Base-by-base conservation (phyloP, 2,888 invertebrate species). In the Lepidocyrtinus sp. region DNA sequence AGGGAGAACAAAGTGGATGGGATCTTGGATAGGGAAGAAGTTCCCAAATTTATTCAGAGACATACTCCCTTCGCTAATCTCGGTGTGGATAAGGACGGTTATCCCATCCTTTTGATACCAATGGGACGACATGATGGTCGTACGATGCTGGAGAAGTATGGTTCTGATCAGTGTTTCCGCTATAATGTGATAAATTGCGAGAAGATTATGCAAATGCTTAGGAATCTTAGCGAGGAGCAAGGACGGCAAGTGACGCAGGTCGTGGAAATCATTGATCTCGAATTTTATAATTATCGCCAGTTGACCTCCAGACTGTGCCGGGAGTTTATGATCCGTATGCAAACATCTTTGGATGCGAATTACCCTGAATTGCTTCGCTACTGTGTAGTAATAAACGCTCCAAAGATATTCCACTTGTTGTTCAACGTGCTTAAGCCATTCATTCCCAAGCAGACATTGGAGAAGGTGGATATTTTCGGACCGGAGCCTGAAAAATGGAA, bases 291-390 rank as follows among this genome's bases (percentile, higher is more conserved):
- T 19, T 78, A 72, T 27, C 59, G 78, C 17, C 78, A 78, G 22
- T 15, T 78, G 19, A 72, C 72, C 0, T 72, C 72, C 22, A 65
- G 68, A 19, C 7, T 50, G 7, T 72, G 72, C 55, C 22, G 72
- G 7, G 78, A 78, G 1, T 68, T 78, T 21, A 61, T 78, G 72
- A 59, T 67, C 9, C 24, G 46, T 17, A 72, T 73, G 67, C 78
- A 78, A 68, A 73, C 77, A 0, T 21, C 36, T 2, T 75, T 78
- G 55, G 82, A 82, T 24, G 74, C 63, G 46, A 73, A 82, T 19
- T 82, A 82, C 46, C 82, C 82, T 1, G 82, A 82, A n/a, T 55
- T 78, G n/a, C 19, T 82, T 0, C 15, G 65, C 17, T 74, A 74
- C 1, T 21, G 50, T 0, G 70, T 24, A 5, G 65, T 77, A 15